Base-by-base conservation (phyloP, 2,888 invertebrate genomes). In the Chironomus tentans region DNA sequence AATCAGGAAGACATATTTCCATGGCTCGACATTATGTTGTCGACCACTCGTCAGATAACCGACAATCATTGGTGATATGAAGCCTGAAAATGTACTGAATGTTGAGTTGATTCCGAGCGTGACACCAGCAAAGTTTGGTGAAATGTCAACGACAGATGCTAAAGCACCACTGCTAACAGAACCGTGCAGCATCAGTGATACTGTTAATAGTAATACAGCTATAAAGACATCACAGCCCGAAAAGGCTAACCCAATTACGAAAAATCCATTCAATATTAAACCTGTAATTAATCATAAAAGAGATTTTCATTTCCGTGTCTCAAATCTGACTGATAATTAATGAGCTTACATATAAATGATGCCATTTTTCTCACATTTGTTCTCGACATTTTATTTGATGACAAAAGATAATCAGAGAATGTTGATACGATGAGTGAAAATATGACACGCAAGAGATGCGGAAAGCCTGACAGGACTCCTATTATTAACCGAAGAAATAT, bases 311-410 rank as follows among this genome's bases (percentile, higher is more conserved):
- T 69, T 18, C 47, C 5, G 38, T 10, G 38, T 2, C 38, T 38
- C 10, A 38, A n/a, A 38, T 38, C 38, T 38, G 38, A 38, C 38
- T 38, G 13, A 61, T 62, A 61, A 18, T 56, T 50, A 72, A 61
- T 56, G 56, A 78, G 83, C 85, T 85, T 83, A 86, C 89, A 87
- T 24, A 88, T 80, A 21, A 85, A 84, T 0, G 88, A 88, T 0
- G 90, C 90, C 77, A 90, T 79, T 81, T 90, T 90, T 69, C 90
- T 84, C 0, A 90, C 87, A 79, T 88, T 88, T 0, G 88, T 88
- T 68, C 88, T 82, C 28, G 85, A 85, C 85, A 90, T 85, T 79
- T 84, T 87, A 71, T 87, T 84, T 3, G 86, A 85, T 38, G 84
- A 83, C 12, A 90, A 81, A 47, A 90, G 82, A 81, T 86, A 87